phyloP scores from a whole-genome alignment of 2,797 vertebrate genomes.

The Cyclura pinguis region DNA sequence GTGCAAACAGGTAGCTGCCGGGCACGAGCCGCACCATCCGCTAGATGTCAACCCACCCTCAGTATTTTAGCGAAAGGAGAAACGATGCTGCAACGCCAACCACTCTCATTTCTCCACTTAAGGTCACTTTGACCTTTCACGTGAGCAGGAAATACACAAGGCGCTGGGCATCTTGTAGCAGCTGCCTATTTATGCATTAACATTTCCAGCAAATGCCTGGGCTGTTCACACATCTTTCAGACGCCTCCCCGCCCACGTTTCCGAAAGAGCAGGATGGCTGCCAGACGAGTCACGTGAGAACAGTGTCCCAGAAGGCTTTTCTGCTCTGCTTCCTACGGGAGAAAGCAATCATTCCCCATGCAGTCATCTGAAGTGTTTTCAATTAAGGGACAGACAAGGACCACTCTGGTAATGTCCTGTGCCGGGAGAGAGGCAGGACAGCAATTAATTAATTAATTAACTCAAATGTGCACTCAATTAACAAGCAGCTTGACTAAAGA shows the following conservation, averaged over 20 bases:
- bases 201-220: neutral
- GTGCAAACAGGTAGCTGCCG: neutral
- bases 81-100: neutral
- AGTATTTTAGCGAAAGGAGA: neutral
- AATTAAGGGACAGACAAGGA: neutral
- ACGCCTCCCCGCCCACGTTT: no score
- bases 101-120: conserved; percentile 2
- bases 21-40: neutral
- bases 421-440: neutral
- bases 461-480: neutral
- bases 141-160: neutral
- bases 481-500: neutral
- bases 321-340: neutral
- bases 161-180: no score
- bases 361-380: neutral
- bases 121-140: conserved; percentile 22
- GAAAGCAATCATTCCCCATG: neutral
- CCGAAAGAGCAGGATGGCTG: neutral
- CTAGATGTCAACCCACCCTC: neutral
- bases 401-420: neutral
- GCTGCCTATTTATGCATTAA: neutral
- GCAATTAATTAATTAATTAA: neutral
- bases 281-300: neutral
- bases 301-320: no score
- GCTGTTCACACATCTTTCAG: neutral